These are phyloP conservation scores for Manacus vitellinus DNA, from an alignment of 2,113 vertebrate species.

Conservation along the genomic window DNA sequence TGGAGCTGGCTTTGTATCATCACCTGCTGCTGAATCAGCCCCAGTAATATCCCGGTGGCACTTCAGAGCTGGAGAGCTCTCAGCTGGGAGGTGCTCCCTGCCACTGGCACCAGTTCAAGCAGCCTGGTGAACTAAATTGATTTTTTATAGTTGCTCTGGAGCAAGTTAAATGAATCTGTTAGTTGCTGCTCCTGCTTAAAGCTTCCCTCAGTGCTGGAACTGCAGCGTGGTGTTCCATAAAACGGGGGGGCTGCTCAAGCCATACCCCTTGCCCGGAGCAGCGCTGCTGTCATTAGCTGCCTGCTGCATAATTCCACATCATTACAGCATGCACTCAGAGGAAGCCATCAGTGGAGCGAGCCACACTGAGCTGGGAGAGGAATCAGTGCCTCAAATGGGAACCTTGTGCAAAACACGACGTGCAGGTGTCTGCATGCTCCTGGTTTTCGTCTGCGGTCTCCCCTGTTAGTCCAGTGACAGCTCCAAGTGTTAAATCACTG, in stretches of 20 bases:
- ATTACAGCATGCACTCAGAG: neutral
- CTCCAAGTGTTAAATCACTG: neutral
- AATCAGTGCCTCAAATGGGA: neutral
- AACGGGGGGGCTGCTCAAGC: slow-evolving; percentile 46
- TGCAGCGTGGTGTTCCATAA: slow-evolving; percentile 26
- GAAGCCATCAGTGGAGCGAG: neutral
- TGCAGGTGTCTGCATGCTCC: neutral
- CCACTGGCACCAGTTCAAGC: slow-evolving; percentile 76
- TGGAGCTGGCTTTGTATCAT: neutral
- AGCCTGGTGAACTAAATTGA: slow-evolving; percentile 84
- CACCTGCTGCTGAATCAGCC: neutral
- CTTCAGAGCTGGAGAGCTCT: slow-evolving; percentile 36
- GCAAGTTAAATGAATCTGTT: slow-evolving; percentile 84
- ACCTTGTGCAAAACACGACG: rapidly evolving
- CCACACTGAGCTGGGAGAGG: neutral
- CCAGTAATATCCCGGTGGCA: neutral
- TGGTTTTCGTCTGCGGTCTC: rapidly evolving
- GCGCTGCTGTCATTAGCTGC: neutral
- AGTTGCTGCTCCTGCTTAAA: slow-evolving; percentile 77
- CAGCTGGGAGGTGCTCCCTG: slow-evolving; percentile 56
- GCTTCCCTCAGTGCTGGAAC: slow-evolving; percentile 50
- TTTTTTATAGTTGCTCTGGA: slow-evolving; percentile 85
- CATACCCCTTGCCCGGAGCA: neutral
- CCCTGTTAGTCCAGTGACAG: neutral
- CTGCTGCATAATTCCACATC: slow-evolving; percentile 4